Evolutionary conservation across 2,797 vertebrate genomes (phyloP).

Genomic region (Phataginus tetradactyla): DNA sequence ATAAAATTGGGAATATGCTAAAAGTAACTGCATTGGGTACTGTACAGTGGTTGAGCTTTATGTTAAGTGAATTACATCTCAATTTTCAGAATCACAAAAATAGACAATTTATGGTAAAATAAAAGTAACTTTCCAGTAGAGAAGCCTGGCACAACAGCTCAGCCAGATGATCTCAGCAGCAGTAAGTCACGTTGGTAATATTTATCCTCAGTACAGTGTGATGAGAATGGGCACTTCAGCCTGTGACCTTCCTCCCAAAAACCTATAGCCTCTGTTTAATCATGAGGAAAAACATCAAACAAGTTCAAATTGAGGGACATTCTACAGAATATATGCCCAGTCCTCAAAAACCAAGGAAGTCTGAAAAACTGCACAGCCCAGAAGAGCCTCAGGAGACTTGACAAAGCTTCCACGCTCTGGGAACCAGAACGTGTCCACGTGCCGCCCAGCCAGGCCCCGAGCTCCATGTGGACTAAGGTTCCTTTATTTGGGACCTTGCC

Average conservation of each 20-base stretch:
- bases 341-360: not conserved
- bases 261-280: not conserved
- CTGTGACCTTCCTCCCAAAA: not conserved
- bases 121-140: not conserved
- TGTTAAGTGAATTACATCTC: not conserved
- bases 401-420: too few relatives aligned
- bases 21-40: not conserved
- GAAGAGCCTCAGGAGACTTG: not conserved
- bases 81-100: not conserved
- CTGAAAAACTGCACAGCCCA: not conserved
- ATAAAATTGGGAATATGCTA: not conserved
- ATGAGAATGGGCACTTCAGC: not conserved
- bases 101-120: not conserved
- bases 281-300: not conserved
- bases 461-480: too few relatives aligned
- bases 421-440: too few relatives aligned
- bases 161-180: accelerated
- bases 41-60: not conserved
- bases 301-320: not conserved
- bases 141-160: not conserved
- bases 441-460: too few relatives aligned
- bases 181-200: accelerated
- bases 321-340: not conserved
- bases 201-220: not conserved
- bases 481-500: too few relatives aligned